phyloP scores from a whole-genome alignment of 2,113 vertebrate genomes.

The Helogale parvula region DNA sequence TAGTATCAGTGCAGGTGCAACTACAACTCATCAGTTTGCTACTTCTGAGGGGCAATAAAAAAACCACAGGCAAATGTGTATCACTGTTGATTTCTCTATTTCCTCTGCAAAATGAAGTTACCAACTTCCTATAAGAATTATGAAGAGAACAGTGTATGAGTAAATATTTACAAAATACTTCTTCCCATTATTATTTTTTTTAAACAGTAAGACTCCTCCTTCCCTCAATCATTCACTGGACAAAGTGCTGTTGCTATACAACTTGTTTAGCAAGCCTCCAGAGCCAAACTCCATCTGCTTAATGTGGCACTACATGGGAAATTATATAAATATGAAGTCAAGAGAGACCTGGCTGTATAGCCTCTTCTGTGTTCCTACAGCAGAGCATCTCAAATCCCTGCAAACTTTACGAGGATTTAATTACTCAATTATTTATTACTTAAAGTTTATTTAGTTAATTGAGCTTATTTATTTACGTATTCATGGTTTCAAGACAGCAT shows the following conservation, averaged over 20 bases:
- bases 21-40: slow-evolving; percentile 65
- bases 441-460: neutral
- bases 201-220: neutral
- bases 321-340: neutral
- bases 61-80: slow-evolving; percentile 78
- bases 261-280: neutral
- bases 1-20: slow-evolving; percentile 79
- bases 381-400: neutral
- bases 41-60: slow-evolving; percentile 70
- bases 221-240: neutral
- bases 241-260: slow-evolving; percentile 52
- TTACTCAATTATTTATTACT: neutral
- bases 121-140: slow-evolving; percentile 64
- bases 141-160: neutral
- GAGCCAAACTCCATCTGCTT: neutral
- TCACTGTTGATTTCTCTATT: slow-evolving; percentile 69
- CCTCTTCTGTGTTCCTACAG: neutral
- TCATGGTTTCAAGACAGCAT: slow-evolving; percentile 1
- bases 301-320: neutral
- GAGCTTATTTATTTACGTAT: neutral
- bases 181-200: slow-evolving; percentile 50
- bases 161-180: slow-evolving; percentile 61
- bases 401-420: slow-evolving; percentile 40
- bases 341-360: neutral
- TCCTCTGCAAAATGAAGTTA: slow-evolving; percentile 76